phyloP scores from a whole-genome alignment of 2,888 invertebrate species.

The Spisula subtruncata region DNA sequence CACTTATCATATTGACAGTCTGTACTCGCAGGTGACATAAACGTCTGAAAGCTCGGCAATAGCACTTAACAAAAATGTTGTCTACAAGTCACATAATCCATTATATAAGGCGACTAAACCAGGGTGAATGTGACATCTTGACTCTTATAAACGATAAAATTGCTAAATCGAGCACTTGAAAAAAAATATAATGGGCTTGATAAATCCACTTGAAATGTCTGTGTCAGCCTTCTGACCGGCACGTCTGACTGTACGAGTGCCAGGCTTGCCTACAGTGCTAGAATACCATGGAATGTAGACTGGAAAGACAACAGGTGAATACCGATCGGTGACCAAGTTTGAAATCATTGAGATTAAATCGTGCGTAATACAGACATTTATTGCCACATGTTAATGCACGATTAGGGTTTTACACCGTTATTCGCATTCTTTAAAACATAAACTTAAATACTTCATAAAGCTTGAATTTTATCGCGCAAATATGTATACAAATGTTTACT shows the following conservation, averaged over 20 bases:
- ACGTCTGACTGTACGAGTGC: conserved; percentile 7
- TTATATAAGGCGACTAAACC: not conserved
- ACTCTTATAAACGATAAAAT: conserved; percentile 19
- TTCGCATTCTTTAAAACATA: not conserved
- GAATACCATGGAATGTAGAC: conserved; percentile 5
- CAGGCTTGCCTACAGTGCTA: not conserved
- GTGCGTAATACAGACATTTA: conserved; percentile 14
- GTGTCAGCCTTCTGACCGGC: not conserved
- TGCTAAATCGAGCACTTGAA: conserved; percentile 25
- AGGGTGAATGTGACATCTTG: not conserved
- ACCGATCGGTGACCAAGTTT: not conserved
- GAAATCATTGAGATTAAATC: conserved; percentile 8
- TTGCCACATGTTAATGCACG: not conserved
- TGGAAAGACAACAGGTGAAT: not conserved
- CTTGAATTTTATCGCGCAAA: not conserved
- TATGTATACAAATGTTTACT: not conserved
- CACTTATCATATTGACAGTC: not conserved
- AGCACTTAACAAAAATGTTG: conserved; percentile 4
- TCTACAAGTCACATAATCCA: not conserved
- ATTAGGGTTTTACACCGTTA: not conserved
- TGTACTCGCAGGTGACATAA: not conserved
- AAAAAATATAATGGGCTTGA: conserved; percentile 4
- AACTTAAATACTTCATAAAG: not conserved
- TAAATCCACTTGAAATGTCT: conserved; percentile 21
- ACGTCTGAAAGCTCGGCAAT: not conserved